Conservation (phyloP, 2,113 vertebrate species). For the Vombatus ursinus region DNA sequence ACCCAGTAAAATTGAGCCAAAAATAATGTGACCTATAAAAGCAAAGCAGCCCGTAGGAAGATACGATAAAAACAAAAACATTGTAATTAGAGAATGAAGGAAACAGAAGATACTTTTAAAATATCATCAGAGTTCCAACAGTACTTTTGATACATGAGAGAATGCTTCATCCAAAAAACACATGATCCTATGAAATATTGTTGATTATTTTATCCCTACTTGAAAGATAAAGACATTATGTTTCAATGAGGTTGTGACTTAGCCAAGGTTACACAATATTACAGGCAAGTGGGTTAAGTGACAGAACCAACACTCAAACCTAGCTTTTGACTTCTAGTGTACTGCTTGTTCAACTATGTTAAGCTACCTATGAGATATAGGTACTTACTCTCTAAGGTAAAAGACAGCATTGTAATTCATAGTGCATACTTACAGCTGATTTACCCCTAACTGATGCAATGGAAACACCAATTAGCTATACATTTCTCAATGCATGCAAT, state of each 20-base stretch:
- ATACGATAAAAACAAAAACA: conserved; percentile 36
- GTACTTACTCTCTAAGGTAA: not conserved
- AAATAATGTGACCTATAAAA: conserved; percentile 25
- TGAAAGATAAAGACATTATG: not conserved
- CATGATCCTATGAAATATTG: not conserved
- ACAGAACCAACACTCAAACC: conserved; percentile 16
- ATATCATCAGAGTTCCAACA: conserved; percentile 50
- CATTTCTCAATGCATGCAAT: not conserved
- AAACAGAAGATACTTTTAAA: conserved; percentile 50
- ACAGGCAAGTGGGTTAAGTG: conserved; percentile 32
- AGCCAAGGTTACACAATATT: conserved; percentile 52
- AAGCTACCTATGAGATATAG: not conserved
- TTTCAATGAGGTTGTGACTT: not conserved
- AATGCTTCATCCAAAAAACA: conserved; percentile 57
- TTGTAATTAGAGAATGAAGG: conserved; percentile 26
- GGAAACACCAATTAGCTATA: not conserved
- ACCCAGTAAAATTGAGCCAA: not conserved
- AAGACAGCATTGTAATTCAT: not conserved
- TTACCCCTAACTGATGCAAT: not conserved
- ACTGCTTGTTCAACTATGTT: not conserved
- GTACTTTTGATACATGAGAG: conserved; percentile 27
- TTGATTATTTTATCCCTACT: not conserved
- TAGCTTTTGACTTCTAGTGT: not conserved
- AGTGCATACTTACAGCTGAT: not conserved
- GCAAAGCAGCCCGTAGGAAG: conserved; percentile 40